A percentile compares a stretch with the other conserved stretches of the same genome.
These are phyloP conservation scores for Cuculus canorus DNA, from an alignment of 2,797 vertebrate species.

Conservation along the genomic window DNA sequence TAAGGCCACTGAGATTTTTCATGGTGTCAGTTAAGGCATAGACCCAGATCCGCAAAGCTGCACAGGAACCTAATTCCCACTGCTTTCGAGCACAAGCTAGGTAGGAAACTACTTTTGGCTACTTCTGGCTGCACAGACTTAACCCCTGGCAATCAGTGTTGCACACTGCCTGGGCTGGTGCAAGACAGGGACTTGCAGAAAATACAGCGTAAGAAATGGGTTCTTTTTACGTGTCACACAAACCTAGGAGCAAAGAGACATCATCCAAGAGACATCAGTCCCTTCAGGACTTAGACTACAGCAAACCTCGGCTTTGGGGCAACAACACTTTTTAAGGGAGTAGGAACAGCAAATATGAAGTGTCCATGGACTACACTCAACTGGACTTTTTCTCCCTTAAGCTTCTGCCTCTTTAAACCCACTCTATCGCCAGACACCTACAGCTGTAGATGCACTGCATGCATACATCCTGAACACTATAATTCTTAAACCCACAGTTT, in stretches of 20 bases:
- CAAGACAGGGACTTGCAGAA: not conserved
- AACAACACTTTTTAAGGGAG: not conserved
- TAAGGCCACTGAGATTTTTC: constrained; percentile 52
- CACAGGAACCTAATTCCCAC: not conserved
- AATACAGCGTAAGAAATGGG: rapidly evolving
- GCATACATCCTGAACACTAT: rapidly evolving
- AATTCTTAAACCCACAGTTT: not conserved
- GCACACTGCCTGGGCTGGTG: not conserved
- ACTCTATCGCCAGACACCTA: not conserved
- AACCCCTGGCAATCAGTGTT: not conserved
- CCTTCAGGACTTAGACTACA: not conserved
- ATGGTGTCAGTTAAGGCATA: not conserved
- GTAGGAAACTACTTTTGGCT: not conserved
- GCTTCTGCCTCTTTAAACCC: not conserved
- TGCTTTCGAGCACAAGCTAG: not conserved
- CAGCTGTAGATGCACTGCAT: not conserved
- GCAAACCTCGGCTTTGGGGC: not conserved
- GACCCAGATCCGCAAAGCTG: not conserved
- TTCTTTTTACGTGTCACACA: not conserved
- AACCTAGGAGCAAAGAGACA: not conserved
- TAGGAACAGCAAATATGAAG: not conserved
- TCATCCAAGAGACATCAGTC: not conserved
- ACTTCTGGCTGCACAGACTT: not conserved
- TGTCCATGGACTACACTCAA: rapidly evolving
- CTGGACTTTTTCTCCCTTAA: not conserved